A percentile compares a stretch with the other conserved stretches of the same genome.
Evolutionary conservation across 2,113 vertebrate genomes (phyloP).

Genomic region (Triplophysa rosa): DNA sequence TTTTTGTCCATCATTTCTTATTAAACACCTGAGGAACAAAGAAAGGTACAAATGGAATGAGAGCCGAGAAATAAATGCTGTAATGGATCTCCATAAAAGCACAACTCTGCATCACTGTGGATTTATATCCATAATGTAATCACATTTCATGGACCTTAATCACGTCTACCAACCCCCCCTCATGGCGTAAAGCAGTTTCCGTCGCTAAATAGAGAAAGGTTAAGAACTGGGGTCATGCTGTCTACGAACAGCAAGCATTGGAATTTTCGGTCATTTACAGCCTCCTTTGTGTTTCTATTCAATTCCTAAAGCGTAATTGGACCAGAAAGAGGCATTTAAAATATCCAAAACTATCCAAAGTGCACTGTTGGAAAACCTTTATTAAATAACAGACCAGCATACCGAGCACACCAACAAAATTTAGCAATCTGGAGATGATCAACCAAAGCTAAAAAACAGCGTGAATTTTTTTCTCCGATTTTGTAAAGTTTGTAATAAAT

Average conservation of each 20-base stretch:
- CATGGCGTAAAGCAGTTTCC: constrained; percentile 19
- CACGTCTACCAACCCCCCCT: constrained; percentile 9
- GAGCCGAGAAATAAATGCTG: constrained; percentile 36
- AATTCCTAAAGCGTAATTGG: background rate
- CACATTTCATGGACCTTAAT: constrained; percentile 33
- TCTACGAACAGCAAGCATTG: constrained; percentile 43
- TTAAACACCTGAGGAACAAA: constrained; percentile 26
- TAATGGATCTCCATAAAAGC: constrained; percentile 47
- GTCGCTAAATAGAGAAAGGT: constrained; percentile 22
- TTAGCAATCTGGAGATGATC: background rate
- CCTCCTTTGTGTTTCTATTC: background rate
- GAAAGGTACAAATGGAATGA: constrained; percentile 45
- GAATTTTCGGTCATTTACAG: constrained; percentile 21
- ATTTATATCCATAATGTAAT: constrained; percentile 29
- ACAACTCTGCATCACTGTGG: constrained; percentile 10
- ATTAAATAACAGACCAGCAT: background rate
- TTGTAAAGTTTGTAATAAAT: too few relatives aligned
- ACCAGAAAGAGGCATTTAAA: background rate
- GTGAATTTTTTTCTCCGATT: too few relatives aligned
- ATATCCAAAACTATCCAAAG: background rate
- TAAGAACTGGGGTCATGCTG: constrained; percentile 32
- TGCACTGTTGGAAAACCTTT: too few relatives aligned
- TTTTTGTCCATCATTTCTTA: constrained; percentile 22
- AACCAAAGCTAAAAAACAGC: background rate
- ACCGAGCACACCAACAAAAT: background rate